Evolutionary conservation across 2,888 invertebrate species (phyloP).

Genomic region (Epinotia bilunana): DNA sequence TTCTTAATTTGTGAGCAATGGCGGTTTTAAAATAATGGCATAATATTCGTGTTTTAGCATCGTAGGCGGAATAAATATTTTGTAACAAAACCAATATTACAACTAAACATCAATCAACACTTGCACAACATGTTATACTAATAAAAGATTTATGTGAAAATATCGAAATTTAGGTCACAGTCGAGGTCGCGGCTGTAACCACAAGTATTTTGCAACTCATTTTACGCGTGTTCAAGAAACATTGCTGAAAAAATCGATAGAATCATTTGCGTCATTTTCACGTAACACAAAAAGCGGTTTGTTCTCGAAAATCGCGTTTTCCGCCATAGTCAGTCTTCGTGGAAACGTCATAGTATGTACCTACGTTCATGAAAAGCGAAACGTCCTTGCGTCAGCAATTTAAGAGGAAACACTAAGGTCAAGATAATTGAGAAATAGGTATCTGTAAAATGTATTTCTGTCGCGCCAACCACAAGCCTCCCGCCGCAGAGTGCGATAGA

Average conservation of each 20-base stretch:
- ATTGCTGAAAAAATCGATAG: constrained; percentile 13
- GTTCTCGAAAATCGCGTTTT: constrained; percentile 24
- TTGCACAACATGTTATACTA: constrained; percentile 27
- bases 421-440: too few relatives aligned
- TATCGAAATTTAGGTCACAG: constrained; percentile 31
- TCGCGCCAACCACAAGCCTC: too few relatives aligned
- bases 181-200: constrained; percentile 25
- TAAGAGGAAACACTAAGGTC: too few relatives aligned
- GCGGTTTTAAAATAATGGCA: not conserved
- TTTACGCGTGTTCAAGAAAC: constrained; percentile 26
- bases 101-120: constrained; percentile 14
- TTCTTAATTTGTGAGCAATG: not conserved
- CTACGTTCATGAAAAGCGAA: constrained; percentile 1
- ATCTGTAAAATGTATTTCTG: too few relatives aligned
- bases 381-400: constrained; percentile 8
- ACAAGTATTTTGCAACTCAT: constrained; percentile 16
- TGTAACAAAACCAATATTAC: constrained; percentile 1
- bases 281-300: constrained; percentile 21
- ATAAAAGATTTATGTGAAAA: constrained; percentile 33
- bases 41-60: constrained; percentile 3
- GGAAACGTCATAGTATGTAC: constrained; percentile 21
- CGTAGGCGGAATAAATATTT: not conserved
- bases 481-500: too few relatives aligned
- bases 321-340: constrained; percentile 29
- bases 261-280: constrained; percentile 21